Percentiles rank a stretch among this genome's conserved stretches.
These are phyloP conservation scores for Oceanodroma tethys DNA, from an alignment of 2,113 vertebrate genomes.

Conservation along the genomic window DNA sequence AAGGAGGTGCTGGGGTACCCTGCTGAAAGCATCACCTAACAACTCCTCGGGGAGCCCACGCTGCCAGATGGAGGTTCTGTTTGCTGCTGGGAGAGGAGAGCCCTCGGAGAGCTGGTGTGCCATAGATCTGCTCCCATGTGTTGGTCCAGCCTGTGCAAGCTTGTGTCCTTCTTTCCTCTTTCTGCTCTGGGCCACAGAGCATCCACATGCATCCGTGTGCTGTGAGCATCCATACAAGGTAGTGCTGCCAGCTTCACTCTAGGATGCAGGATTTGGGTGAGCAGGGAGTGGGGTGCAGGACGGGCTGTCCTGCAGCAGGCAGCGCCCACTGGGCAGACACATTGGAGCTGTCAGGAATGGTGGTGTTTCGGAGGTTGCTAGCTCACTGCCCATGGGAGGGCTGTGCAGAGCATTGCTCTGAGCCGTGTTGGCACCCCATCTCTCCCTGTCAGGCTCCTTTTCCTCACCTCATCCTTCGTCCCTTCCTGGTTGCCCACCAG, in stretches of 20 bases:
- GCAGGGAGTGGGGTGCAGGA: background rate
- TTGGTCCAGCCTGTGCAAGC: background rate
- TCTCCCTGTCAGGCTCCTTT: background rate
- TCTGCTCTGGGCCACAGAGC: background rate
- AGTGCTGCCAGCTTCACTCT: background rate
- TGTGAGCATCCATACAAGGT: background rate
- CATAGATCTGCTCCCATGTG: background rate
- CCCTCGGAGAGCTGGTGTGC: background rate
- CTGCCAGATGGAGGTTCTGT: background rate
- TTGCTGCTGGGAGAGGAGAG: background rate
- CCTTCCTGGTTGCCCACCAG: background rate
- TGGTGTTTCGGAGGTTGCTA: background rate
- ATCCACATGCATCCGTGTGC: fast-evolving
- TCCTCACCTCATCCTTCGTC: background rate
- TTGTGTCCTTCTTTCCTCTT: background rate
- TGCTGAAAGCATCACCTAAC: background rate
- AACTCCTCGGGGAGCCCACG: background rate
- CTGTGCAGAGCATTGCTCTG: background rate
- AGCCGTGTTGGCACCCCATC: background rate
- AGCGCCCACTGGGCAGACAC: background rate
- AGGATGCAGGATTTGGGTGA: background rate
- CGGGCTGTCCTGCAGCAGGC: background rate
- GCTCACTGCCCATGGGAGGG: fast-evolving
- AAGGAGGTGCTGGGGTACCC: background rate
- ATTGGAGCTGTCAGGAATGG: too few species aligned